These are phyloP conservation scores for Syngnathus scovelli DNA, from an alignment of 2,113 vertebrate species.

Conservation along the genomic window DNA sequence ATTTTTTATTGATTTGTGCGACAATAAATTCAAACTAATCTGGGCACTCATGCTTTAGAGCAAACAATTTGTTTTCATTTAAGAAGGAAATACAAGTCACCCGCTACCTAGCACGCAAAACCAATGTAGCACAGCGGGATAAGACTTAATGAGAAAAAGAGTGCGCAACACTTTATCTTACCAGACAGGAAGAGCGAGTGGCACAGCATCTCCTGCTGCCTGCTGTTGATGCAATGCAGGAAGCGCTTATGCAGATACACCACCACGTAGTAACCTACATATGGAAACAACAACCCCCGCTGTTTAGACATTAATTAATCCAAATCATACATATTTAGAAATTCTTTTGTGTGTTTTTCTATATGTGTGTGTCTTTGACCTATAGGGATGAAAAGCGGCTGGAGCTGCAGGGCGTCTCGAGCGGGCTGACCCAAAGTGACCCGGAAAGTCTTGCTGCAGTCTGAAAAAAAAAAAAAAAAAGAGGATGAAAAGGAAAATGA, in stretches of 20 bases:
- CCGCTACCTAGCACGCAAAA: too few species aligned
- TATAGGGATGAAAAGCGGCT: constrained; percentile 81
- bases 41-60: too few species aligned
- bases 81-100: not conserved
- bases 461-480: constrained; percentile 55
- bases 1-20: too few species aligned
- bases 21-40: too few species aligned
- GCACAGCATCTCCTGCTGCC: constrained; percentile 85
- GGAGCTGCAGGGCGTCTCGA: constrained; percentile 52
- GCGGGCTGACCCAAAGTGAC: constrained; percentile 60
- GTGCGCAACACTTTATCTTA: constrained; percentile 39
- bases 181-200: constrained; percentile 88
- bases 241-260: constrained; percentile 83
- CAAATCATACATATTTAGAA: not conserved
- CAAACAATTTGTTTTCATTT: too few species aligned
- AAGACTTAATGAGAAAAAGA: not conserved
- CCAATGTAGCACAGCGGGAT: too few species aligned
- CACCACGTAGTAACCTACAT: constrained; percentile 82
- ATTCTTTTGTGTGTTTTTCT: not conserved
- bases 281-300: constrained; percentile 22
- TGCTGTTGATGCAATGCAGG: constrained; percentile 87
- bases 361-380: constrained; percentile 59
- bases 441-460: constrained; percentile 84
- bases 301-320: not conserved
- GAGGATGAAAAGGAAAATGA: constrained; percentile 4